phyloP scores from a whole-genome alignment of 2,113 vertebrate genomes.

The Calyptommatus sinebrachiatus region DNA sequence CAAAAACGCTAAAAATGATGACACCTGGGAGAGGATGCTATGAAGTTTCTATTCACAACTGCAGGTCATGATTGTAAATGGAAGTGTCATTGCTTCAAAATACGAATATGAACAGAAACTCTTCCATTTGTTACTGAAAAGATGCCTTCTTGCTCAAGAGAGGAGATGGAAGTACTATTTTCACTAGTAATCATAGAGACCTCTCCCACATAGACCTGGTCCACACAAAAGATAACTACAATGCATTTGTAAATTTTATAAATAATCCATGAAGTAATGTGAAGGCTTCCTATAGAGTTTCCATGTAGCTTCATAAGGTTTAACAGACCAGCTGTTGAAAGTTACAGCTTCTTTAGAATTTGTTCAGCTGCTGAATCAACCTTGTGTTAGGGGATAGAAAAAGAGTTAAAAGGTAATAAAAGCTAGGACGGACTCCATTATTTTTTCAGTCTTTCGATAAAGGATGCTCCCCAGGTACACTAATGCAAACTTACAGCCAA shows the following conservation, averaged over 20 bases:
- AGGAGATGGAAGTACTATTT: no score
- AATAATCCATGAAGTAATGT: slow-evolving; percentile 49
- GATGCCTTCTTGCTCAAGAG: no score
- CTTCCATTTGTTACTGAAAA: no score
- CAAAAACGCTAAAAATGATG: no score
- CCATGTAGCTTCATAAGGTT: slow-evolving; percentile 1
- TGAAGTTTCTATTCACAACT: no score
- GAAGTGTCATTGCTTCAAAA: no score
- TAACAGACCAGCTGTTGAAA: slow-evolving; percentile 37
- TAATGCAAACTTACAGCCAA: slow-evolving; percentile 27
- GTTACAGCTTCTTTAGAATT: slow-evolving; percentile 41
- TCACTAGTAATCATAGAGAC: no score
- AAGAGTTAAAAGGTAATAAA: slow-evolving; percentile 22
- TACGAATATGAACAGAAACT: no score
- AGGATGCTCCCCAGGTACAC: slow-evolving; percentile 23
- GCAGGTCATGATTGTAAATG: no score
- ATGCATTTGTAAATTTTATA: slow-evolving; percentile 53
- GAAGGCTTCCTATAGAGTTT: slow-evolving; percentile 43
- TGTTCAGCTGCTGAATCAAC: slow-evolving; percentile 25
- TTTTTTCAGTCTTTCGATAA: slow-evolving; percentile 23
- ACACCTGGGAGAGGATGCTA: no score
- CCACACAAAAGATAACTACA: slow-evolving; percentile 43
- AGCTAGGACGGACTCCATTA: slow-evolving; percentile 18
- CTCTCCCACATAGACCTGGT: neutral
- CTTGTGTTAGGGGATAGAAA: slow-evolving; percentile 9